Percentiles rank a stretch among this genome's conserved stretches.
Conservation (phyloP, 2,888 invertebrate genomes). For the Empis stercorea region DNA sequence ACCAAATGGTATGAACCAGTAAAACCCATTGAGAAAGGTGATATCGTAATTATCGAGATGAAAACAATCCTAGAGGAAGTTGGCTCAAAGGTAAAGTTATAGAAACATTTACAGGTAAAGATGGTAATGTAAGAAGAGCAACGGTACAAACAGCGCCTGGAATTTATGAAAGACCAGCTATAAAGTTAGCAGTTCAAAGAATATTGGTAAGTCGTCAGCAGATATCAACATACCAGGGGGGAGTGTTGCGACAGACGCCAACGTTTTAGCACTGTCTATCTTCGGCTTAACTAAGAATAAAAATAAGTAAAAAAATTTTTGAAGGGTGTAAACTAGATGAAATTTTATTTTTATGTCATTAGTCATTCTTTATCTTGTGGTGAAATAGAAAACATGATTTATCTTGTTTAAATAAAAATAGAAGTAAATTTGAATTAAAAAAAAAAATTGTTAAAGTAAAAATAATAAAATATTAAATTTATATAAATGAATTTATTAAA, state of each 20-base stretch:
- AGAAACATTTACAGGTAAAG: conserved; percentile 2
- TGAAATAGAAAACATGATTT: no score
- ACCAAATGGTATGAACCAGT: conserved; percentile 11
- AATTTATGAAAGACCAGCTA: conserved; percentile 5
- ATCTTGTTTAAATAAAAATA: no score
- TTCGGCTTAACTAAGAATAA: no score
- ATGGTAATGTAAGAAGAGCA: conserved; percentile 10
- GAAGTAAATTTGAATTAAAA: no score
- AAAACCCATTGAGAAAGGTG: conserved; percentile 7
- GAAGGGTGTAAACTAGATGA: no score
- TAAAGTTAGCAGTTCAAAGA: conserved; percentile 6
- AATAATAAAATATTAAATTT: no score
- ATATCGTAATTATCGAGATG: conserved; percentile 12
- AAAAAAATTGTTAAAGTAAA: no score
- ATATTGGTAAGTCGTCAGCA: conserved; percentile 3
- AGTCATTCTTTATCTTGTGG: no score
- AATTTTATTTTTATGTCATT: no score
- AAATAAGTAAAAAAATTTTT: no score
- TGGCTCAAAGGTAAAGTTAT: conserved; percentile 12
- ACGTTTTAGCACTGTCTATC: no score
- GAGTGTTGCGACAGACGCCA: conserved; percentile 5
- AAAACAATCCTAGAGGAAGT: conserved; percentile 6
- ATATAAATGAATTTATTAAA: no score
- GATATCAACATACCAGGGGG: conserved; percentile 9
- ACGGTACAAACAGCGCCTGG: conserved; percentile 3